phyloP scores from a whole-genome alignment of 2,113 vertebrate species.

The Sporophila hypoxantha region DNA sequence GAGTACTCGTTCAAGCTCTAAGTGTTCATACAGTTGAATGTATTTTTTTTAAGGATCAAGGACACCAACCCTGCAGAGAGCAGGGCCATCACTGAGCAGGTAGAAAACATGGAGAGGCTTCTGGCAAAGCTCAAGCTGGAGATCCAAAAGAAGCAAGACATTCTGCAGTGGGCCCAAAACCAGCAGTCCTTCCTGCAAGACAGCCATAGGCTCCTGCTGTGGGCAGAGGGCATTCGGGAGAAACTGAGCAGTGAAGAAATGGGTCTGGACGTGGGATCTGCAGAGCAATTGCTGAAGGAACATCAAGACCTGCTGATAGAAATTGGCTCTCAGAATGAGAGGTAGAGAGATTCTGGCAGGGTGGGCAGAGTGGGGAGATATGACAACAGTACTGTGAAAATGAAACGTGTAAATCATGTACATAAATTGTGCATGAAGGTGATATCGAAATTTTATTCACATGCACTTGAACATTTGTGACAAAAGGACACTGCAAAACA shows the following conservation, averaged over 20 bases:
- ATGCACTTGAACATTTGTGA: not conserved
- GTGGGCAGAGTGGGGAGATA: not conserved
- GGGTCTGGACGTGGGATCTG: constrained; percentile 69
- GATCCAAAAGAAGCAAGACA: constrained; percentile 29
- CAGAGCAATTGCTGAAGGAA: constrained; percentile 71
- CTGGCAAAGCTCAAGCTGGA: constrained; percentile 65
- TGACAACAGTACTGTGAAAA: not conserved
- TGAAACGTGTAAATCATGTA: not conserved
- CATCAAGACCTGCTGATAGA: constrained; percentile 76
- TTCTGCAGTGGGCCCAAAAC: constrained; percentile 54
- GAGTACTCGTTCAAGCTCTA: not conserved
- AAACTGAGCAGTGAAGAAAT: constrained; percentile 69
- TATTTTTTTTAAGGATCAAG: constrained; percentile 69
- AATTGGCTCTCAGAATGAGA: constrained; percentile 72
- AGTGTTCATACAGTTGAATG: not conserved
- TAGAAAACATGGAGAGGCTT: constrained; percentile 72
- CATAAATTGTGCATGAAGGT: not conserved
- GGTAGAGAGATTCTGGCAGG: constrained; percentile 52
- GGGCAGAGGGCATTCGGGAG: constrained; percentile 65
- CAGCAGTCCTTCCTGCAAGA: constrained; percentile 73
- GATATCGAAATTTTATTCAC: not conserved
- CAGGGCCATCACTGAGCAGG: constrained; percentile 71
- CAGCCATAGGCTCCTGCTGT: constrained; percentile 66
- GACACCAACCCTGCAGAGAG: constrained; percentile 78
- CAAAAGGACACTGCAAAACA: not conserved